Evolutionary conservation across 2,888 invertebrate genomes (phyloP).

Genomic region (Chrysolina oricalcia): DNA sequence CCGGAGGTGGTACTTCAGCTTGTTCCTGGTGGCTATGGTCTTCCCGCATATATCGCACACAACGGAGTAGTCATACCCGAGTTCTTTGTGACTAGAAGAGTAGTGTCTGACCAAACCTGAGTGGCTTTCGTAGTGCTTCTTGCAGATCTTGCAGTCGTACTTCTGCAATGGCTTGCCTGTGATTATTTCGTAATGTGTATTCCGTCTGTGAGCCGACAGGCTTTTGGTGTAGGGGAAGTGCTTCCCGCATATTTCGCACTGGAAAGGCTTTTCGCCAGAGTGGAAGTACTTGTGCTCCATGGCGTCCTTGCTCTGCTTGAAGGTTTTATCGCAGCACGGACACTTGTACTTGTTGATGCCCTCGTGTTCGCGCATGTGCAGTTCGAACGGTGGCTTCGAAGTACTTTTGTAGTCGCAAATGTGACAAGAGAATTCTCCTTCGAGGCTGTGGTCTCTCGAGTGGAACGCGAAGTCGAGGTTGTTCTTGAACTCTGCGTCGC

Average conservation of each 20-base stretch:
- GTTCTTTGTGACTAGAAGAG: conserved; percentile 52
- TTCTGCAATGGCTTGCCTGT: conserved; percentile 63
- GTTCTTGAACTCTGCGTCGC: conserved; percentile 73
- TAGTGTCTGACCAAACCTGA: conserved; percentile 62
- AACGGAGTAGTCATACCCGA: conserved; percentile 70
- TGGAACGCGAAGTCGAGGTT: conserved; percentile 66
- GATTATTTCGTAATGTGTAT: conserved; percentile 71
- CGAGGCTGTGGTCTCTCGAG: conserved; percentile 63
- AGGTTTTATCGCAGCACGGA: conserved; percentile 59
- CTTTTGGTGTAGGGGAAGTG: conserved; percentile 72
- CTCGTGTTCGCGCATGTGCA: conserved; percentile 62
- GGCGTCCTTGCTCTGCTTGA: conserved; percentile 72
- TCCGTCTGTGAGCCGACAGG: conserved; percentile 71
- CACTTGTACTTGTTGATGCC: conserved; percentile 61
- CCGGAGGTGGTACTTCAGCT: conserved; percentile 57
- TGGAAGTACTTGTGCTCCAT: conserved; percentile 68
- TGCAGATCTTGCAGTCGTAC: conserved; percentile 72
- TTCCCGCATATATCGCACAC: conserved; percentile 67
- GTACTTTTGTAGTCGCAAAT: conserved; percentile 62
- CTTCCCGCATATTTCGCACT: conserved; percentile 73
- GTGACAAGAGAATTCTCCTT: conserved; percentile 64
- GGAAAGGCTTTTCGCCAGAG: conserved; percentile 70
- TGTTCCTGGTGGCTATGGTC: conserved; percentile 62
- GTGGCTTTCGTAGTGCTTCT: conserved; percentile 66
- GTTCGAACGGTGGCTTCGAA: conserved; percentile 61